These are phyloP conservation scores for Platorchestia sp. DNA, from an alignment of 1,140 invertebrate genomes.

Conservation along the genomic window DNA sequence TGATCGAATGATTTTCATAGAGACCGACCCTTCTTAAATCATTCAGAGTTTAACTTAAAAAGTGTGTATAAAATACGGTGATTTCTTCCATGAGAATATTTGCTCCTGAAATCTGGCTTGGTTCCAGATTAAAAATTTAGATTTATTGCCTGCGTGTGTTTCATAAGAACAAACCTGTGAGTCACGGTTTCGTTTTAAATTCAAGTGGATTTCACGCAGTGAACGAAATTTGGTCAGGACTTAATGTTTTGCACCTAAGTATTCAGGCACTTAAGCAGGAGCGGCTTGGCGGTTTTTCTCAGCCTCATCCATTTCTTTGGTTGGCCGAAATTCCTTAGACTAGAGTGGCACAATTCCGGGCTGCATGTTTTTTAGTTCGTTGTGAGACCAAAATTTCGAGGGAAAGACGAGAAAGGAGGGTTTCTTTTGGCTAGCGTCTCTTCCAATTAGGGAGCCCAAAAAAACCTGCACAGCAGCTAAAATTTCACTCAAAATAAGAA, in stretches of 20 bases:
- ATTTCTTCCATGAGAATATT: neutral
- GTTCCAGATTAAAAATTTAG: neutral
- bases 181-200: neutral
- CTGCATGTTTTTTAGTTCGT: neutral
- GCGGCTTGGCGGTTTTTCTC: neutral
- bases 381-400: constrained; percentile 6
- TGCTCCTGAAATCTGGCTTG: neutral
- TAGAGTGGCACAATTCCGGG: constrained; percentile 10
- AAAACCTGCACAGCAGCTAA: neutral
- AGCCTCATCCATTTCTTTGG: neutral
- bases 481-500: constrained; percentile 21
- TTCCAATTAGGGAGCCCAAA: constrained; percentile 28
- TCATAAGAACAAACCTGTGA: neutral
- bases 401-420: neutral
- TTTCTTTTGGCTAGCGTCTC: constrained; percentile 36
- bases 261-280: neutral
- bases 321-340: neutral
- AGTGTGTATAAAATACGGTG: neutral
- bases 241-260: constrained; percentile 9
- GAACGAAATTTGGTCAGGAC: neutral
- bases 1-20: too few relatives aligned
- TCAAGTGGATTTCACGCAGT: neutral
- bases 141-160: neutral
- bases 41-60: neutral
- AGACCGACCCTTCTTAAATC: neutral